These are phyloP conservation scores for Tethya wilhelma DNA, from an alignment of 37 sponge, comb jelly and placozoan genomes.

Conservation along the genomic window DNA sequence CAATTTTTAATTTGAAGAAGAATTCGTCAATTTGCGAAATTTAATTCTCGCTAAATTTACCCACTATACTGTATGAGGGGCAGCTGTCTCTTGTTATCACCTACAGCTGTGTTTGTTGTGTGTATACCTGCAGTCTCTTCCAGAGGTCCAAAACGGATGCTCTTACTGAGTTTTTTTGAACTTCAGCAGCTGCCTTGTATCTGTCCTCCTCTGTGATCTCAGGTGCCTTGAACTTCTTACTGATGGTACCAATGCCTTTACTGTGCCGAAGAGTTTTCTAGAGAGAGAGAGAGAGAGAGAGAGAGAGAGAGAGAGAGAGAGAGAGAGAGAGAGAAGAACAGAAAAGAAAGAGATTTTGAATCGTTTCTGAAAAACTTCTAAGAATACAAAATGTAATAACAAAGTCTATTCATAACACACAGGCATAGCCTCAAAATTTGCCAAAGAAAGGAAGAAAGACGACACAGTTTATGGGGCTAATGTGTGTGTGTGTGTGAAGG, in stretches of 20 bases:
- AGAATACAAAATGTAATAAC: background rate
- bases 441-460: background rate
- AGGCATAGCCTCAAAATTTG: background rate
- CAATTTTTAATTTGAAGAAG: no score
- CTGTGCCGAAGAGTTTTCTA: conserved; percentile 51
- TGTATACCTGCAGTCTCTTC: conserved; percentile 80
- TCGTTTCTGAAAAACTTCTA: no score
- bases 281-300: conserved; percentile 1
- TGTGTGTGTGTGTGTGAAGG: background rate
- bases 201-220: conserved; percentile 59
- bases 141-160: conserved; percentile 70
- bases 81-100: background rate
- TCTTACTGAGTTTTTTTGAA: conserved; percentile 65
- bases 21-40: no score
- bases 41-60: no score
- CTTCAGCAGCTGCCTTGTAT: conserved; percentile 45
- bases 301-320: conserved; percentile 27
- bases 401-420: background rate
- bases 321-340: conserved; percentile 9
- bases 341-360: no score
- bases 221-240: conserved; percentile 67
- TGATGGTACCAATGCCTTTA: conserved; percentile 60
- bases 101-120: background rate
- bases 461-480: background rate
- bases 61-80: background rate